Evolutionary conservation across 2,888 invertebrate species (phyloP), one percentile per base, ranked within the genome.

Genomic region (Pocota personata): DNA sequence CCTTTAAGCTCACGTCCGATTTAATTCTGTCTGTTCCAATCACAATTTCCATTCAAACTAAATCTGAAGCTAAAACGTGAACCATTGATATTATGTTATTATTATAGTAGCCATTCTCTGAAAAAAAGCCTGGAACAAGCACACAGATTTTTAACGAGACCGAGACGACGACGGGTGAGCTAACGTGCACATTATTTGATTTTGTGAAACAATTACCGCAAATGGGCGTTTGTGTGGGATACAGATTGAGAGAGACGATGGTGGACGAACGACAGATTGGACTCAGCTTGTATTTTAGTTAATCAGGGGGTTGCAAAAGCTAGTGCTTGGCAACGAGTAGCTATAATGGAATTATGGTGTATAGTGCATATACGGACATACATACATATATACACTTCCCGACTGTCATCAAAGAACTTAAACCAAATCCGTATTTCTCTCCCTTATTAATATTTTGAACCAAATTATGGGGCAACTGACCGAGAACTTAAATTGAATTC

Each of bases 41-140:
- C 62, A 67, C 86, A 52, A 71, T 66, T 76, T 86, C 86, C 86
- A 86, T 86, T 86, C 76, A 86, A 86, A 86, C 86, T 86, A 76
- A 84, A 84, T 86, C 46, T 72, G 16, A 48, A 62, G 27, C 58
- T 72, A 12, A 75, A 48, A 67, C 32, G 14, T 72, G 27, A 60
- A 52, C 24, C 27, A 67, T 76, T 80, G 57, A 60, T 35, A 40
- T n/a, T n/a, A n/a, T n/a, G n/a, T n/a, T 66, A 16, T 24, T 24
- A 58, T 60, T 62, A 58, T 30, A 43, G 48, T 21, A 16, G 16
- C 32, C 24, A 52, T 21, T 66, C 21, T 35, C 46, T 40, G 35
- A 62, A 48, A 43, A 40, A 32, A 64, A 66, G 62, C 57, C 50
- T 19, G 48, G 46, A 67, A 66, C 7, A 46, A 46, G 43, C 50